A percentile compares a stretch with the other conserved stretches of the same genome.
Evolutionary conservation across 1,140 invertebrate genomes (phyloP).

Genomic region (Chelonus insularis): DNA sequence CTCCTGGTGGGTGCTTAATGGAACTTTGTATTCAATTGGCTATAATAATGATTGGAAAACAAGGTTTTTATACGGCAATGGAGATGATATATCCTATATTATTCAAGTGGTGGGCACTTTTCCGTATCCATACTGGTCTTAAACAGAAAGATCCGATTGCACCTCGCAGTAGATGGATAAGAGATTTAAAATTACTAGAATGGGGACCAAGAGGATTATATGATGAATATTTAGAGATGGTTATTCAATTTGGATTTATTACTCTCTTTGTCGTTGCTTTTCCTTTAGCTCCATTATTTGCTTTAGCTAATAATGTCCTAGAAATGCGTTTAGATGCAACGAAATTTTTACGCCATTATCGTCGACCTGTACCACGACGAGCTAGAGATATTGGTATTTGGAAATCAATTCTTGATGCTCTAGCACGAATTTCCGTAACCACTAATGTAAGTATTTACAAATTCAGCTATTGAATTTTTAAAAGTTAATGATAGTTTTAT

Average conservation of each 20-base stretch:
- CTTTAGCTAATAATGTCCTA: conserved; percentile 83
- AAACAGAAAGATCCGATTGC: conserved; percentile 52
- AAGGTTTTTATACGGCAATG: conserved; percentile 87
- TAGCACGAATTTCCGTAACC: conserved; percentile 87
- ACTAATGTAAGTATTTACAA: conserved; percentile 82
- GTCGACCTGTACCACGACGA: conserved; percentile 81
- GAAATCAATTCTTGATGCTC: conserved; percentile 87
- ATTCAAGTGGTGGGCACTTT: conserved; percentile 73
- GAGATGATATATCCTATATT: conserved; percentile 77
- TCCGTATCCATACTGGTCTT: conserved; percentile 60
- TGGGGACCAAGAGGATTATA: conserved; percentile 91
- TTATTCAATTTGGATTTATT: conserved; percentile 88
- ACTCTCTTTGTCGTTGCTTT: conserved; percentile 90
- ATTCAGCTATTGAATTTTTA: too few species aligned
- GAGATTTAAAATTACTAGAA: conserved; percentile 87
- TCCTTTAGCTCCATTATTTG: conserved; percentile 86
- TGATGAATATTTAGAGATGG: conserved; percentile 92
- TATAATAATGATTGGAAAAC: conserved; percentile 96
- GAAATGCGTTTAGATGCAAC: conserved; percentile 88
- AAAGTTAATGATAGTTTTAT: too few species aligned
- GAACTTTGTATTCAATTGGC: conserved; percentile 91
- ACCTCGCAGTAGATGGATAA: conserved; percentile 73
- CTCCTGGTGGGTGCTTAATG: conserved; percentile 86
- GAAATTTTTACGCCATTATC: conserved; percentile 81
- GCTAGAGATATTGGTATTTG: conserved; percentile 89